Base-by-base conservation (phyloP, 2,113 vertebrate genomes). In the Hassar affinis region DNA sequence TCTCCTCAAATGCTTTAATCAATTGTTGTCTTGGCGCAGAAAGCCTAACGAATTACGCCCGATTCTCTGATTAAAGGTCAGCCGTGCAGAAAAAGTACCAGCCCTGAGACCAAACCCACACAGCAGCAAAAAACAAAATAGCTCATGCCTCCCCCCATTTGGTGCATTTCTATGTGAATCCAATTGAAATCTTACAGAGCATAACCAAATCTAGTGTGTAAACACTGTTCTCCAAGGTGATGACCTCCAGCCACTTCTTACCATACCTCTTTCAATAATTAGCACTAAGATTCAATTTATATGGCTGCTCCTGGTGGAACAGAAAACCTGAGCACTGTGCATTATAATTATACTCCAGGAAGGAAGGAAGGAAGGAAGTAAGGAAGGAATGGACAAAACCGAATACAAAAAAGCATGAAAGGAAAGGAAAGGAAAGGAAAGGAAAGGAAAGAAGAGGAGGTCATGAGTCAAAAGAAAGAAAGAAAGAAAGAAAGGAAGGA, bases 201-300 rank as follows among this genome's bases (percentile, higher is more conserved):
- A 25, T 30, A 77, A 30, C 6, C 72, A 59, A 25, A 54, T 42
- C 35, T 20, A 49, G n/a, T 14, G 49, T 57, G 52, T 42, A 80
- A 75, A 84, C 78, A 78, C 74, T 15, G 78, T 14, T 42, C 49
- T 47, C 57, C 42, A 17, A 42, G 7, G 25, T 3, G 15, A 78
- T 27, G 51, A 64, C 83, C 61, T 57, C 49, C 18, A 27, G 52
- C 12, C 14, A 61, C 80, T 64, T 38, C 75, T 81, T 57, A 66
- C 42, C 82, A 17, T 42, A 45, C 57, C 77, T 47, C 45, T 52
- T 79, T 83, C 72, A 30, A 81, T 71, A 27, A 86, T 86, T 52
- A 72, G 69, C 71, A 74, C 54, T 83, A 64, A 82, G 78, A 85
- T 83, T 83, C 83, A 83, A 86, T 86, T 88, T 74, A 68, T 75